Conservation (phyloP, 2,888 invertebrate genomes). For the Catocala nupta region DNA sequence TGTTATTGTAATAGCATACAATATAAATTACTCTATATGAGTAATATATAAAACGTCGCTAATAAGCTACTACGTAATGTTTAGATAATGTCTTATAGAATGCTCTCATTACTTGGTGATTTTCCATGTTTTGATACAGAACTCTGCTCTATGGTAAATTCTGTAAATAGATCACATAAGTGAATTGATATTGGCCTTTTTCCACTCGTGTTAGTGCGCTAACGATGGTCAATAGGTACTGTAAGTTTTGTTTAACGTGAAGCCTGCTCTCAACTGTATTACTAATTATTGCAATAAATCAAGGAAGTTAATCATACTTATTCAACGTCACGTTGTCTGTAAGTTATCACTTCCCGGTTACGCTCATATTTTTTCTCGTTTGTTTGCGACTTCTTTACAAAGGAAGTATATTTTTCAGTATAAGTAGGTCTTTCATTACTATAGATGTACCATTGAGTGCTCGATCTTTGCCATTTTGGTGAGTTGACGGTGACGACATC, state of each 20-base stretch:
- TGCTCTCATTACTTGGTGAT: constrained; percentile 9
- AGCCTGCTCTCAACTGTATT: constrained; percentile 42
- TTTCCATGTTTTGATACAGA: constrained; percentile 36
- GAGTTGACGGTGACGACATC: too few species aligned
- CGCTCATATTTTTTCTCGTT: neutral
- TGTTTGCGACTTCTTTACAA: neutral
- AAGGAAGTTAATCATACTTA: constrained; percentile 60
- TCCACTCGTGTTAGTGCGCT: constrained; percentile 27
- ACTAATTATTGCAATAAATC: constrained; percentile 62
- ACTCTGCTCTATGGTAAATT: neutral
- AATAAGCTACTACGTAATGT: neutral
- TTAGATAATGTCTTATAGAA: neutral
- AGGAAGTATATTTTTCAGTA: neutral
- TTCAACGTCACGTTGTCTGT: constrained; percentile 58
- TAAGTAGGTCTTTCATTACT: neutral
- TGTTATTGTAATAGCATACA: too few species aligned
- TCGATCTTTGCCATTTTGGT: too few species aligned
- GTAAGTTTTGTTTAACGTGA: constrained; percentile 38
- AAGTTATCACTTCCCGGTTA: constrained; percentile 45
- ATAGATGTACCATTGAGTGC: too few species aligned
- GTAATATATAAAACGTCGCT: too few species aligned
- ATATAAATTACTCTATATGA: too few species aligned
- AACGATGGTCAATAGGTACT: constrained; percentile 40
- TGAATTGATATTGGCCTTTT: constrained; percentile 35
- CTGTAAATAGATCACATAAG: constrained; percentile 10